phyloP scores from a whole-genome alignment of 2,888 invertebrate genomes.

The Macrosoma leucophasiata region DNA sequence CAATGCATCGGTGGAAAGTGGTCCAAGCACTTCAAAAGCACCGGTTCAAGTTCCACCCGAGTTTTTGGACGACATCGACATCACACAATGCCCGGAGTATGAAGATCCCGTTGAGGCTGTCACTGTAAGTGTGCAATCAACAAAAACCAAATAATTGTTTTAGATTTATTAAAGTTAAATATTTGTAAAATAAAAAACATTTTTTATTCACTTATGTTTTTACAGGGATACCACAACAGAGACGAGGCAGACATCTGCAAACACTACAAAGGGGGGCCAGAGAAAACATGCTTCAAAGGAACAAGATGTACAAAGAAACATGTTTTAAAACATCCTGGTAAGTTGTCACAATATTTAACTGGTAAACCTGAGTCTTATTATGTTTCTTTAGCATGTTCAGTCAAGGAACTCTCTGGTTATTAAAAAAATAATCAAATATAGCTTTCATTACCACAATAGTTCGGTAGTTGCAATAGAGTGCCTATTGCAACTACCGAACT shows the following conservation, averaged over 20 bases:
- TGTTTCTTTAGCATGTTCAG: too few species aligned
- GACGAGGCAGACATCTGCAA: slow-evolving; percentile 67
- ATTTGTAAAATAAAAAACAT: not conserved
- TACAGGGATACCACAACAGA: slow-evolving; percentile 58
- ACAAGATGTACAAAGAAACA: slow-evolving; percentile 56
- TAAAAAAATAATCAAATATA: too few species aligned
- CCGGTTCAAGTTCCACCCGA: slow-evolving; percentile 21
- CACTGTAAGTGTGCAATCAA: slow-evolving; percentile 36
- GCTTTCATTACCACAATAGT: too few species aligned
- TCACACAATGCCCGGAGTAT: slow-evolving; percentile 44
- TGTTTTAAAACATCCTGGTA: slow-evolving; percentile 56
- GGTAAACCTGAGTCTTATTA: too few species aligned
- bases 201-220: not conserved
- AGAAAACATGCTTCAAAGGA: slow-evolving; percentile 64
- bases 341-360: too few species aligned
- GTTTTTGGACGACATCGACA: slow-evolving; percentile 32
- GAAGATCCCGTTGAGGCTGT: slow-evolving; percentile 61
- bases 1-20: slow-evolving; percentile 23
- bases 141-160: not conserved
- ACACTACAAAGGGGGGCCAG: slow-evolving; percentile 59
- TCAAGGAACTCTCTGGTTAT: too few species aligned
- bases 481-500: too few species aligned
- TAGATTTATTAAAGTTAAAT: too few species aligned
- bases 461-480: too few species aligned
- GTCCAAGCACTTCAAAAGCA: slow-evolving; percentile 22